Evolutionary conservation across 2,113 vertebrate genomes (phyloP).

Genomic region (Gobius niger): DNA sequence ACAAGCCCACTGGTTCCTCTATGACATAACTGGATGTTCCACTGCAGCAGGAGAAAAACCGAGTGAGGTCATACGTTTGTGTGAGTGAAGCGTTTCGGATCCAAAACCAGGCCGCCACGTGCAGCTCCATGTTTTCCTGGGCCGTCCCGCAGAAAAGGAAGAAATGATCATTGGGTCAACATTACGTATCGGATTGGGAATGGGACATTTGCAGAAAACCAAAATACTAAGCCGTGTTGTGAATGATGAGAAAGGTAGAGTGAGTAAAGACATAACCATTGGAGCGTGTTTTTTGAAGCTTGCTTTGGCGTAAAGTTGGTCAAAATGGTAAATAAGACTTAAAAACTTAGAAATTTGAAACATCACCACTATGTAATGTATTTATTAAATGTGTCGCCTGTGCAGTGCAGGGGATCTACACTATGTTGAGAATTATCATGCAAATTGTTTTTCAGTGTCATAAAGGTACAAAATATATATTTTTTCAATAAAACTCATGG

Average conservation of each 20-base stretch:
- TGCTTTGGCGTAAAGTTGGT: neutral
- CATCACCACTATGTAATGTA: too few species aligned
- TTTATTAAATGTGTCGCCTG: too few species aligned
- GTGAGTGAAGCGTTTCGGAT: conserved; percentile 35
- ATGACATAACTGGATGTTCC: conserved; percentile 64
- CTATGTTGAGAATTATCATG: too few species aligned
- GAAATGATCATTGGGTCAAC: conserved; percentile 7
- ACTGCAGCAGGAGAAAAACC: conserved; percentile 54
- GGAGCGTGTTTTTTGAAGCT: conserved; percentile 8
- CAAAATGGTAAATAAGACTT: neutral
- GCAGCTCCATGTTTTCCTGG: conserved; percentile 54
- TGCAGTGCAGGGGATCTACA: too few species aligned
- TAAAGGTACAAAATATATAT: too few species aligned
- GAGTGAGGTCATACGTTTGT: conserved; percentile 53
- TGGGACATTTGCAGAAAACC: conserved; percentile 33
- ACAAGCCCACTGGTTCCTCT: conserved; percentile 17
- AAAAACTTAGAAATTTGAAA: neutral
- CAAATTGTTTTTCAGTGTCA: too few species aligned
- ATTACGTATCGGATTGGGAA: conserved; percentile 42
- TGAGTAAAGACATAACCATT: conserved; percentile 48
- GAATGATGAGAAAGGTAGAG: conserved; percentile 50
- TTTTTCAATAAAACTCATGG: too few species aligned
- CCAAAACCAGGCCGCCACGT: conserved; percentile 55
- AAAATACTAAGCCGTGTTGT: conserved; percentile 34
- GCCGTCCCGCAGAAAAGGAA: conserved; percentile 30